Evolutionary conservation across 2,888 invertebrate genomes (phyloP).

Genomic region (Volucella inanis): DNA sequence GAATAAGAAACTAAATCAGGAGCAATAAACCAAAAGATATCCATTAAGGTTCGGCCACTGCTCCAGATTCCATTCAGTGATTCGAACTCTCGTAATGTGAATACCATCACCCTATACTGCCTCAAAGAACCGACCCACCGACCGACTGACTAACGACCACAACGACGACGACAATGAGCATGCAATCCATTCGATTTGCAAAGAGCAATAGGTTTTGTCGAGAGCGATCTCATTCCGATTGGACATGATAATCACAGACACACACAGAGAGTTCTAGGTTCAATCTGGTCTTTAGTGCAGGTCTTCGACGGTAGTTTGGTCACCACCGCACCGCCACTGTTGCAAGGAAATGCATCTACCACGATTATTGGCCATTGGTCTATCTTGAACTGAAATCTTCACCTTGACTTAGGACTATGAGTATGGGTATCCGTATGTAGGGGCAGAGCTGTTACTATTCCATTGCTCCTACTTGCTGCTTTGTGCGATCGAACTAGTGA

Average conservation of each 20-base stretch:
- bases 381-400: slow-evolving; percentile 69
- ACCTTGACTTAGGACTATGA: slow-evolving; percentile 59
- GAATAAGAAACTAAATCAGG: slow-evolving; percentile 29
- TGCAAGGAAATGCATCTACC: slow-evolving; percentile 48
- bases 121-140: background rate
- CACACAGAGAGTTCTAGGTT: slow-evolving; percentile 42
- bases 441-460: no score
- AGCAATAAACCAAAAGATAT: slow-evolving; percentile 74
- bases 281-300: slow-evolving; percentile 10
- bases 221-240: slow-evolving; percentile 72
- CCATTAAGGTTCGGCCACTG: slow-evolving; percentile 72
- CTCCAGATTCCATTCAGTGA: slow-evolving; percentile 72
- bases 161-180: slow-evolving; percentile 41
- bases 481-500: slow-evolving; percentile 54
- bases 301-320: background rate
- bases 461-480: slow-evolving; percentile 23
- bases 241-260: slow-evolving; percentile 69
- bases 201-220: slow-evolving; percentile 68
- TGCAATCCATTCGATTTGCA: slow-evolving; percentile 50
- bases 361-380: slow-evolving; percentile 72
- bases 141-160: background rate
- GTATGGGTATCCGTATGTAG: background rate
- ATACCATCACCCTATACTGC: slow-evolving; percentile 24
- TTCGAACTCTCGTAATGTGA: slow-evolving; percentile 54
- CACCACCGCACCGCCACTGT: background rate